Percentiles rank a stretch among this genome's conserved stretches.
Conservation (phyloP, 2,888 invertebrate species). For the Poecilobothrus nobilitatus region DNA sequence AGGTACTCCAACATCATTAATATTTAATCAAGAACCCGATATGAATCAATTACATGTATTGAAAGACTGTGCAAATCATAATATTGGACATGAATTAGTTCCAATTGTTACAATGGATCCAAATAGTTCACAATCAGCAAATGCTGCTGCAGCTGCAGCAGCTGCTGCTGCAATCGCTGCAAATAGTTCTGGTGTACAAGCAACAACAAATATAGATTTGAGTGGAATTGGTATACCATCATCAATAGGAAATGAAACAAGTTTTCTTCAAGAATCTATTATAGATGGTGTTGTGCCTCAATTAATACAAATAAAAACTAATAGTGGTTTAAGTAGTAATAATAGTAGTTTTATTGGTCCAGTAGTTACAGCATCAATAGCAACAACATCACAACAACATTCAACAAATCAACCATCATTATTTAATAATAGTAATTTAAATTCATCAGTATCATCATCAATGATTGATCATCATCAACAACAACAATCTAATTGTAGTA, state of each 20-base stretch:
- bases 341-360: conserved; percentile 21
- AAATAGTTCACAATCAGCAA: conserved; percentile 29
- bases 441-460: not conserved
- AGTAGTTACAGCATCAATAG: conserved; percentile 31
- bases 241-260: not conserved
- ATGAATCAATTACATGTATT: conserved; percentile 37
- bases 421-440: not conserved
- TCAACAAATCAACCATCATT: not conserved
- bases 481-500: too few relatives aligned
- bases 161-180: conserved; percentile 25
- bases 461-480: not conserved
- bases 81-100: conserved; percentile 39
- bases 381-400: conserved; percentile 24
- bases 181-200: conserved; percentile 26
- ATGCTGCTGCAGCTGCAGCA: conserved; percentile 26
- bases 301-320: conserved; percentile 17
- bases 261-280: conserved; percentile 22
- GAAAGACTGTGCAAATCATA: conserved; percentile 40
- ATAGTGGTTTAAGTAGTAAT: conserved; percentile 16
- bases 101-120: conserved; percentile 44
- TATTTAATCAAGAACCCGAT: conserved; percentile 34
- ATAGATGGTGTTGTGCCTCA: conserved; percentile 24
- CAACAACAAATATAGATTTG: conserved; percentile 8
- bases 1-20: conserved; percentile 49
- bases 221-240: not conserved